Percentiles rank a stretch among this genome's conserved stretches.
These are phyloP conservation scores for Syrmaticus mikado DNA, from an alignment of 2,113 vertebrate species.

Conservation along the genomic window DNA sequence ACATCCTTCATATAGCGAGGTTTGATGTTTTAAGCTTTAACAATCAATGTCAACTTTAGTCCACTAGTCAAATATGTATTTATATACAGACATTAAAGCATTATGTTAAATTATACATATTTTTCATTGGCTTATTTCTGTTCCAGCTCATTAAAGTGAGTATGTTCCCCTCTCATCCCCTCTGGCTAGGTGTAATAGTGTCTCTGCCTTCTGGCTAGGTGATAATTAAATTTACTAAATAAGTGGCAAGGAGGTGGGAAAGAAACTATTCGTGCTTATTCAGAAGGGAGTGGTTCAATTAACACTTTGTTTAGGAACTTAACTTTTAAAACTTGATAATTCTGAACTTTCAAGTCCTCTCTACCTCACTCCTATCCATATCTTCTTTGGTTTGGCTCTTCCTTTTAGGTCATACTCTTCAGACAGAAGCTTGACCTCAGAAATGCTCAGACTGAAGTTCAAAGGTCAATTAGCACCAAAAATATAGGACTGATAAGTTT, in stretches of 20 bases:
- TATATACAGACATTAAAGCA: background rate
- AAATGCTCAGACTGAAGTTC: background rate
- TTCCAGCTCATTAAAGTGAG: conserved; percentile 39
- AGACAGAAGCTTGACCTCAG: background rate
- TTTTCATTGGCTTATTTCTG: conserved; percentile 40
- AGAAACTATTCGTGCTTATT: conserved; percentile 33
- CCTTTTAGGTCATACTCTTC: background rate
- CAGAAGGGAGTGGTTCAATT: conserved; percentile 64
- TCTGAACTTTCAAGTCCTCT: background rate
- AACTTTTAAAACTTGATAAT: background rate
- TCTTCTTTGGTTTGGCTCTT: background rate
- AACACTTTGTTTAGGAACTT: conserved; percentile 24
- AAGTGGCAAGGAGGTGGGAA: conserved; percentile 45
- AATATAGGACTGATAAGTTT: background rate
- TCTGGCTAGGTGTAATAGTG: conserved; percentile 33
- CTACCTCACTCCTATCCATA: background rate
- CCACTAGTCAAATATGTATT: conserved; percentile 11
- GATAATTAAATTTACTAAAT: conserved; percentile 67
- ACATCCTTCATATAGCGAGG: background rate
- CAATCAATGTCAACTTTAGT: conserved; percentile 3
- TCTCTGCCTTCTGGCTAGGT: conserved; percentile 62
- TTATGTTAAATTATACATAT: conserved; percentile 14
- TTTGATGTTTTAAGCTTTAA: background rate
- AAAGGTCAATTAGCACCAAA: background rate
- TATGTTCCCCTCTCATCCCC: background rate